Evolutionary conservation across 2,797 vertebrate species (phyloP).

Genomic region (Macropus fuliginosus): DNA sequence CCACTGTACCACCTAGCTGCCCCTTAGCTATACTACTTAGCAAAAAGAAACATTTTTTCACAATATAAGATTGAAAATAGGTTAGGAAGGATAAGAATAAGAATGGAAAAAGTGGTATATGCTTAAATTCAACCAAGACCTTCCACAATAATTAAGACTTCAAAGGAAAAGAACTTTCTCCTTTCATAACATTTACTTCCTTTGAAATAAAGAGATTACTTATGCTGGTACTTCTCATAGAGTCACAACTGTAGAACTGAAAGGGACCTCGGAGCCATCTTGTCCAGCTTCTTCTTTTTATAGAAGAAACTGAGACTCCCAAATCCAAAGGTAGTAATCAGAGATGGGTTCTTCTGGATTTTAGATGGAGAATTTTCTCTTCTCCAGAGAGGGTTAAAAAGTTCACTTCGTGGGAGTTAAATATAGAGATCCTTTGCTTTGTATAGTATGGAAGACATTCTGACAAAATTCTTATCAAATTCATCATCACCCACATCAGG

Average conservation of each 20-base stretch:
- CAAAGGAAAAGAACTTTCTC: not conserved
- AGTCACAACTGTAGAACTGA: not conserved
- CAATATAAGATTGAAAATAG: not conserved
- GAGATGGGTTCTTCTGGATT: not conserved
- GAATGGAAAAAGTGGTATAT: not conserved
- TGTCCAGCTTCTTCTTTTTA: not conserved
- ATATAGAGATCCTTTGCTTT: not conserved
- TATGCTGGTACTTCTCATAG: not conserved
- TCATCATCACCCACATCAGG: not conserved
- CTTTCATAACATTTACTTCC: not conserved
- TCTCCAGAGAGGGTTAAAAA: not conserved
- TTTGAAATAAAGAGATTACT: not conserved
- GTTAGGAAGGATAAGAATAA: not conserved
- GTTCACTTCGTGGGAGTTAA: not conserved
- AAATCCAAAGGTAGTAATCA: not conserved
- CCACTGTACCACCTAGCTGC: no score
- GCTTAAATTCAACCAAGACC: not conserved
- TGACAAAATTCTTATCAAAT: not conserved
- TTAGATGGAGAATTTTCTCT: not conserved
- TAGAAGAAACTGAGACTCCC: not conserved
- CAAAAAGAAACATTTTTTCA: not conserved
- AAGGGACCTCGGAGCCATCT: not conserved
- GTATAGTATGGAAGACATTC: not conserved
- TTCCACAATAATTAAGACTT: not conserved
- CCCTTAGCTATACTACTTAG: not conserved